Evolutionary conservation across 2,797 vertebrate species (phyloP).

Genomic region (Pipistrellus pipistrellus): DNA sequence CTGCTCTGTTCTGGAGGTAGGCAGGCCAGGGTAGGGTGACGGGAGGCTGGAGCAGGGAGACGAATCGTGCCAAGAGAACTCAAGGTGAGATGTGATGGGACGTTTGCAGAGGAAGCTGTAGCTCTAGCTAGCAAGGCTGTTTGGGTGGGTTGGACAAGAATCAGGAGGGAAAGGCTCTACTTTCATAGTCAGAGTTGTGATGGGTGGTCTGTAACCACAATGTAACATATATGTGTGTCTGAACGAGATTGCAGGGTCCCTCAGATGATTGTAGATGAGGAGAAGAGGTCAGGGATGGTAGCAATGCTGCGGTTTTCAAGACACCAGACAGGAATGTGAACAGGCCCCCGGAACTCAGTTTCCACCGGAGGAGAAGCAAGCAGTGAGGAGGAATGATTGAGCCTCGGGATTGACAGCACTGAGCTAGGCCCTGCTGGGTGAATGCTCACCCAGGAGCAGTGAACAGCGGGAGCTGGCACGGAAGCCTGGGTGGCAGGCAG

Average conservation of each 20-base stretch:
- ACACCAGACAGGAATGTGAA: neutral
- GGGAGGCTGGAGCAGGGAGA: neutral
- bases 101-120: neutral
- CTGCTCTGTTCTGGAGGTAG: neutral
- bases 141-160: neutral
- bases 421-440: fast-evolving
- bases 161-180: neutral
- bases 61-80: too few relatives aligned
- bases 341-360: neutral
- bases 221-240: neutral
- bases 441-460: neutral
- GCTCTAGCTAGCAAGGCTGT: neutral
- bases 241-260: neutral
- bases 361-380: neutral
- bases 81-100: neutral
- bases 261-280: too few relatives aligned
- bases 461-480: neutral
- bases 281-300: neutral
- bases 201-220: neutral
- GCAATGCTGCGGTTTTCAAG: neutral
- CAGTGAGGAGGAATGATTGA: neutral
- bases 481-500: neutral
- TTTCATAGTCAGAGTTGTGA: neutral
- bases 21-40: neutral
- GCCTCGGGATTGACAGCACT: neutral